phyloP scores from a whole-genome alignment of 2,113 vertebrate species.

The Aplodontia rufa region DNA sequence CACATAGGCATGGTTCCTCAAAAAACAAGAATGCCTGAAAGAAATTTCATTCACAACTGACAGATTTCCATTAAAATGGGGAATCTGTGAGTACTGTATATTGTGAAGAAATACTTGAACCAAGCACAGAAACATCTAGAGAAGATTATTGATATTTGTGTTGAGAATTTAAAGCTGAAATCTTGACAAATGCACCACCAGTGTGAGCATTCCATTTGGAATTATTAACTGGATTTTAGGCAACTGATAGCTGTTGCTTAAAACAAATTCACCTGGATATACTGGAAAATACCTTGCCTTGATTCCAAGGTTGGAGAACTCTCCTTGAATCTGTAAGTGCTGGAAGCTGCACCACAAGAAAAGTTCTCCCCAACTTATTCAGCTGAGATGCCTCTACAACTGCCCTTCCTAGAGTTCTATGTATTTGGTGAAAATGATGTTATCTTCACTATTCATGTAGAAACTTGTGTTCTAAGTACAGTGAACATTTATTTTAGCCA shows the following conservation, averaged over 20 bases:
- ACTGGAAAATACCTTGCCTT: background rate
- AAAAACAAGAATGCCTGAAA: background rate
- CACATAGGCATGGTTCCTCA: background rate
- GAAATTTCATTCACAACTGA: background rate
- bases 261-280: background rate
- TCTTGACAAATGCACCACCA: background rate
- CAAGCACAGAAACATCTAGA: background rate
- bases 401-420: background rate
- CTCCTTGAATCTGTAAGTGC: background rate
- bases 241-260: background rate
- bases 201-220: background rate
- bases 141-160: background rate
- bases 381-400: background rate
- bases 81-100: background rate
- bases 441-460: background rate
- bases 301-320: background rate
- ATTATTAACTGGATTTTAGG: background rate
- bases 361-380: background rate
- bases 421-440: background rate
- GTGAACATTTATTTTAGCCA: background rate
- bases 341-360: background rate
- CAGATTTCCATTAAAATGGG: background rate
- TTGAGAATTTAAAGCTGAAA: background rate
- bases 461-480: background rate
- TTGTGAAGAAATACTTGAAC: background rate